Conservation (phyloP, 2,888 invertebrate species). For the Gandaritis pyraliata region DNA sequence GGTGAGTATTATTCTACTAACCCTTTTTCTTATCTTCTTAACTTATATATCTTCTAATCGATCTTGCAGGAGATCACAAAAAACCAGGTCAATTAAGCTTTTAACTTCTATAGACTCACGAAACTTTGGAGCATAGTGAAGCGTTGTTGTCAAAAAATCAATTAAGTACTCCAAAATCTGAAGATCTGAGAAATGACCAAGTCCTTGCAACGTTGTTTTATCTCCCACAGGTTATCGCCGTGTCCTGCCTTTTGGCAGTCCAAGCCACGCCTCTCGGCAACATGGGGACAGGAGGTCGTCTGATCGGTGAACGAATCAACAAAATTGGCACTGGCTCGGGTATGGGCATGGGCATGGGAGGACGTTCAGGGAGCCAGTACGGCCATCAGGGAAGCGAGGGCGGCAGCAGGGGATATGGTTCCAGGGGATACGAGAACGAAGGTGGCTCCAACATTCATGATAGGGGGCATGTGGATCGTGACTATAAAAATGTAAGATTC, state of each 20-base stretch:
- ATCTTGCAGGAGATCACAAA: too few relatives aligned
- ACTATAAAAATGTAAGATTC: slow-evolving; percentile 17
- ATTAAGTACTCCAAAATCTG: too few relatives aligned
- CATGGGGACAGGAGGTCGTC: neutral
- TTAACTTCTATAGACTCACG: too few relatives aligned
- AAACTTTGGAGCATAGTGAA: too few relatives aligned
- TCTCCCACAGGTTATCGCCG: slow-evolving; percentile 13
- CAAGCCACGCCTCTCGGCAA: slow-evolving; percentile 10
- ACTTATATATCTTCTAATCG: too few relatives aligned
- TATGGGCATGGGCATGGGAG: neutral
- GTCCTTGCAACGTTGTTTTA: neutral
- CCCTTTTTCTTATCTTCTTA: too few relatives aligned
- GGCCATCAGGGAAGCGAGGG: slow-evolving; percentile 9
- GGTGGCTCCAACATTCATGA: slow-evolving; percentile 18
- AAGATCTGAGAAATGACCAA: too few relatives aligned
- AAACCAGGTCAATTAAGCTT: too few relatives aligned
- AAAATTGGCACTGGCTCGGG: neutral
- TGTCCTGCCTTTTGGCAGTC: slow-evolving; percentile 23
- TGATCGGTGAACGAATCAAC: neutral
- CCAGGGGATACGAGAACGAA: slow-evolving; percentile 6
- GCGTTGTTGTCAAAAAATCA: too few relatives aligned
- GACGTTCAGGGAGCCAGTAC: slow-evolving; percentile 13
- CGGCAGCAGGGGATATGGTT: slow-evolving; percentile 5
- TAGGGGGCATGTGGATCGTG: slow-evolving; percentile 7
- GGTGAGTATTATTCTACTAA: slow-evolving; percentile 9